These are phyloP conservation scores for Pantherophis vulpinus DNA, from an alignment of 2,797 vertebrate species.

Conservation along the genomic window DNA sequence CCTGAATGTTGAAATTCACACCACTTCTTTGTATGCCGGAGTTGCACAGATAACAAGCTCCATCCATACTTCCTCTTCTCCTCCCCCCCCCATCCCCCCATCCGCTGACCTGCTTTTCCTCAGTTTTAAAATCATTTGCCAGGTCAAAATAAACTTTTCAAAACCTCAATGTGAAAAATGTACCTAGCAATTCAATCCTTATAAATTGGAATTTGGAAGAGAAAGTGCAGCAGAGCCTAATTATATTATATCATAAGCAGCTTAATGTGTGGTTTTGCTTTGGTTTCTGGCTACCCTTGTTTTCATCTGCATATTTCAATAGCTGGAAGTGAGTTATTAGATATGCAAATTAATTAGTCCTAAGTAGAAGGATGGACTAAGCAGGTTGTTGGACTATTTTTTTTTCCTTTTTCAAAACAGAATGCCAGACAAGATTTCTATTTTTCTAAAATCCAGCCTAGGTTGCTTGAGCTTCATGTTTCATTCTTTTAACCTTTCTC, in stretches of 20 bases:
- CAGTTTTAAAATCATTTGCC: conserved; percentile 87
- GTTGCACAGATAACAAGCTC: conserved; percentile 70
- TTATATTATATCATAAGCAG: conserved; percentile 74
- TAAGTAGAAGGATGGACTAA: conserved; percentile 52
- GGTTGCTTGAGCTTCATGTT: conserved; percentile 41
- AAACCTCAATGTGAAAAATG: conserved; percentile 79
- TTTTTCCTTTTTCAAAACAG: conserved; percentile 27
- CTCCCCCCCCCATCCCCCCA: conserved; percentile 24
- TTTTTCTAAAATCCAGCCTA: conserved; percentile 33
- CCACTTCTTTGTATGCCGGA: conserved; percentile 86
- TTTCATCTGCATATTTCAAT: conserved; percentile 56
- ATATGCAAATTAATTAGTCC: conserved; percentile 46
- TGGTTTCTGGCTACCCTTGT: conserved; percentile 62
- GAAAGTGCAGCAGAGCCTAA: conserved; percentile 74
- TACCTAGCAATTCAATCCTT: conserved; percentile 75
- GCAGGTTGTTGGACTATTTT: conserved; percentile 23
- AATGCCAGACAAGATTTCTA: conserved; percentile 39
- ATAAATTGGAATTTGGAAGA: conserved; percentile 71
- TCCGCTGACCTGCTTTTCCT: conserved; percentile 82
- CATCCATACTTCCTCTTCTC: conserved; percentile 83
- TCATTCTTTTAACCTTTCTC: conserved; percentile 47
- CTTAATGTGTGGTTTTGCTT: conserved; percentile 73
- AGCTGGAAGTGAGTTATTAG: conserved; percentile 65
- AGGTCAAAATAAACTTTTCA: conserved; percentile 86
- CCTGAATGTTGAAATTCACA: conserved; percentile 87